These are phyloP conservation scores for Drosophila colorata DNA, from an alignment of 2,888 invertebrate species.

Conservation along the genomic window DNA sequence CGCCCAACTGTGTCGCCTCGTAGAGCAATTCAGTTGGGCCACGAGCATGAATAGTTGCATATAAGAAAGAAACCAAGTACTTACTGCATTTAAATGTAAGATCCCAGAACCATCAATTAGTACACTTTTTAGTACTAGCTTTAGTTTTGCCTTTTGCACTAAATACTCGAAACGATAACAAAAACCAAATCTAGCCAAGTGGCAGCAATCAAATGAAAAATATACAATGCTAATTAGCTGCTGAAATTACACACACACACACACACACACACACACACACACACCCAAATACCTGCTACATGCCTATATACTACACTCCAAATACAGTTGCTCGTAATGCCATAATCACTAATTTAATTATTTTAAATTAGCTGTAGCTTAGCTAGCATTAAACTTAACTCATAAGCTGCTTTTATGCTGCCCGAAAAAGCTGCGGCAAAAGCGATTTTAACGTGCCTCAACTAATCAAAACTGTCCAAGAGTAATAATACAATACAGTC, in stretches of 20 bases:
- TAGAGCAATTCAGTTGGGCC: slow-evolving; percentile 35
- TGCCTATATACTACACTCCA: slow-evolving; percentile 27
- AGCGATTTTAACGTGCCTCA: background rate
- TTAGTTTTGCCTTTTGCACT: slow-evolving; percentile 70
- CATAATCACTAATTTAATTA: slow-evolving; percentile 5
- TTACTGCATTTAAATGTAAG: slow-evolving; percentile 6
- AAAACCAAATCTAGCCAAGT: slow-evolving; percentile 29
- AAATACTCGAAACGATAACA: slow-evolving; percentile 20
- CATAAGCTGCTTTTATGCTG: slow-evolving; percentile 33
- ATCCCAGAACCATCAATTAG: slow-evolving; percentile 45
- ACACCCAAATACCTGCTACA: slow-evolving; percentile 20
- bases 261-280: slow-evolving; percentile 36
- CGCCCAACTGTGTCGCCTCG: slow-evolving; percentile 34
- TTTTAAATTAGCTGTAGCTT: slow-evolving; percentile 39
- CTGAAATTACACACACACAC: slow-evolving; percentile 53
- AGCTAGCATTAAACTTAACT: slow-evolving; percentile 11
- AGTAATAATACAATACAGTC: background rate
- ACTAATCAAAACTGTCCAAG: background rate
- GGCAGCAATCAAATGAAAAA: slow-evolving; percentile 21
- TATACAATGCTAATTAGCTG: slow-evolving; percentile 76
- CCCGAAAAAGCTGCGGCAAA: slow-evolving; percentile 16
- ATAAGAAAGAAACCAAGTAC: slow-evolving; percentile 15
- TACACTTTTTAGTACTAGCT: slow-evolving; percentile 66
- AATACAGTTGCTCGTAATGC: slow-evolving; percentile 26
- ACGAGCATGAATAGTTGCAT: slow-evolving; percentile 54